phyloP scores from a whole-genome alignment of 1,140 invertebrate species.

The Aphelenchoides besseyi region DNA sequence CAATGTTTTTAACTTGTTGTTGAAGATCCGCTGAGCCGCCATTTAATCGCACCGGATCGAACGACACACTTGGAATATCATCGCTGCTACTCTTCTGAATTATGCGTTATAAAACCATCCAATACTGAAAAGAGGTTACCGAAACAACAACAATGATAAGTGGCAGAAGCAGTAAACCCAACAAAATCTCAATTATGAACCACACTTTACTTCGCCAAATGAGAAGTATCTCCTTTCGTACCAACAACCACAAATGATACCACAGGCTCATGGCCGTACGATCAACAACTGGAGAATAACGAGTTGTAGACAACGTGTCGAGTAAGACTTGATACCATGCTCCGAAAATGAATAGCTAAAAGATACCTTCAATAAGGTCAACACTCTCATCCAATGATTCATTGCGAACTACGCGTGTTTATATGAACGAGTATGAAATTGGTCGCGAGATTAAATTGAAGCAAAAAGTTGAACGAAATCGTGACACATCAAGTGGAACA shows the following conservation, averaged over 20 bases:
- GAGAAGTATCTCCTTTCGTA: constrained; percentile 36
- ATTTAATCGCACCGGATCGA: background rate
- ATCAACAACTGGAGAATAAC: background rate
- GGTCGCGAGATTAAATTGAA: background rate
- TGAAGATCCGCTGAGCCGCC: constrained; percentile 13
- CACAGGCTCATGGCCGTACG: background rate
- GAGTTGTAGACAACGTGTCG: too few species aligned
- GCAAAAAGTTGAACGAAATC: background rate
- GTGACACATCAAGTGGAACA: constrained; percentile 1
- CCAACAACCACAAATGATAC: constrained; percentile 26
- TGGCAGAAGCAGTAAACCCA: constrained; percentile 31
- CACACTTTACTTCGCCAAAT: constrained; percentile 36
- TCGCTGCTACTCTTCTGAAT: constrained; percentile 24
- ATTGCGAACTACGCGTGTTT: too few species aligned
- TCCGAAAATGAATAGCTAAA: too few species aligned
- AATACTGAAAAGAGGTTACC: constrained; percentile 26
- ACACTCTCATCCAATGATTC: too few species aligned
- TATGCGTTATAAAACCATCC: background rate
- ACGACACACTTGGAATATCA: background rate
- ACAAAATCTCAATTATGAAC: constrained; percentile 35
- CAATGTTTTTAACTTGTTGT: constrained; percentile 15
- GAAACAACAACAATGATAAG: constrained; percentile 34
- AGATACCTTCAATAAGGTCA: too few species aligned
- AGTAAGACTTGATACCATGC: too few species aligned
- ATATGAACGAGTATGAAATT: too few species aligned